phyloP scores from a whole-genome alignment of 1,140 invertebrate species.

The Brachionus paranguensis region DNA sequence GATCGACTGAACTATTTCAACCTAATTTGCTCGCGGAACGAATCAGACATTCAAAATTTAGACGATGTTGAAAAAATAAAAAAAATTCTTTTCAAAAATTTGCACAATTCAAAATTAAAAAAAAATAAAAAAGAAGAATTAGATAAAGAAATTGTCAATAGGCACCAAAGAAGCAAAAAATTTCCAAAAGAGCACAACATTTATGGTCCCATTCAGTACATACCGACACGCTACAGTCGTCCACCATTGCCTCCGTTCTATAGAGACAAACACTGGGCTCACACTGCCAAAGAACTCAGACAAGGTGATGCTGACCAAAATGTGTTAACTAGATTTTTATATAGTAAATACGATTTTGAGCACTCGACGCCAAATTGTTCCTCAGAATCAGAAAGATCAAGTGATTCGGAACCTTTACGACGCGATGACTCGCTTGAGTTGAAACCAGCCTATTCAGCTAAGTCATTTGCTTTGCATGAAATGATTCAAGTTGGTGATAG shows the following conservation, averaged over 20 bases:
- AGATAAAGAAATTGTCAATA: not conserved
- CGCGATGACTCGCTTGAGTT: not conserved
- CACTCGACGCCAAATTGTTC: not conserved
- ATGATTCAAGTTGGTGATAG: constrained; percentile 11
- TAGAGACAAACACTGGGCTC: not conserved
- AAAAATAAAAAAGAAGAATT: constrained; percentile 4
- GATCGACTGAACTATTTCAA: not conserved
- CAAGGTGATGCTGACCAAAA: not conserved
- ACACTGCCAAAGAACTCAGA: not conserved
- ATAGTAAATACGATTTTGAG: constrained; percentile 22
- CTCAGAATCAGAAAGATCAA: not conserved
- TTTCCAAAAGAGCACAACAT: not conserved
- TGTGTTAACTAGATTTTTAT: not conserved
- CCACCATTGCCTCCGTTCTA: not conserved
- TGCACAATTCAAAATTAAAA: not conserved
- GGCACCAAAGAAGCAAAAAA: not conserved
- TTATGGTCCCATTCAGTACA: not conserved
- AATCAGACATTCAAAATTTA: not conserved
- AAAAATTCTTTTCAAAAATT: constrained; percentile 1
- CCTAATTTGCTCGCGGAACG: not conserved
- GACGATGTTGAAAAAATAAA: not conserved
- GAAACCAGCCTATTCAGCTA: not conserved
- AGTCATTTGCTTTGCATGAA: not conserved
- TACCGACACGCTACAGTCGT: not conserved
- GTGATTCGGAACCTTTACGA: not conserved